Evolutionary conservation across 2,113 vertebrate species (phyloP).

Genomic region (Acrocephalus arundinaceus): DNA sequence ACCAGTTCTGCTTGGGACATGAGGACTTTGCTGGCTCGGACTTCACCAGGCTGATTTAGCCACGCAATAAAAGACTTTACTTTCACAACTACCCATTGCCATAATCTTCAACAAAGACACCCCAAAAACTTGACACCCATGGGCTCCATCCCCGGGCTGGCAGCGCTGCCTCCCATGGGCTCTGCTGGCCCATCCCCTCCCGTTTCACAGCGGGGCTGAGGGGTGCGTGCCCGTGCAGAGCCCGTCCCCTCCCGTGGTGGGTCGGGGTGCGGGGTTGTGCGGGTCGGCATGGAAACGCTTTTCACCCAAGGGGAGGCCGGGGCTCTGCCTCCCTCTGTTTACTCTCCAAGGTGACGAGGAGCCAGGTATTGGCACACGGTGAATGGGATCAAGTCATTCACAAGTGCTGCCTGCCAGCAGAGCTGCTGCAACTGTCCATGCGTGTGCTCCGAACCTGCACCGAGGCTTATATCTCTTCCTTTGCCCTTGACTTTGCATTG

Average conservation of each 20-base stretch:
- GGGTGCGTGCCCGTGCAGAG: background rate
- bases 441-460: background rate
- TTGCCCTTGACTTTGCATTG: background rate
- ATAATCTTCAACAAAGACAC: background rate
- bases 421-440: background rate
- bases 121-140: background rate
- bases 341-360: slow-evolving; percentile 53
- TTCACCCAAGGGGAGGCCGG: background rate
- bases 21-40: background rate
- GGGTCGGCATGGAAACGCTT: background rate
- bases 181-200: background rate
- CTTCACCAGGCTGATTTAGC: background rate
- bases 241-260: background rate
- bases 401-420: slow-evolving; percentile 53
- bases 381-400: slow-evolving; percentile 42
- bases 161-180: fast-evolving
- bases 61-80: background rate
- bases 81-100: background rate
- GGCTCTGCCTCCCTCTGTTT: slow-evolving; percentile 47
- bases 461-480: background rate
- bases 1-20: background rate
- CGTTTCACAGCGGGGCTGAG: background rate
- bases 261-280: background rate
- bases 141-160: background rate
- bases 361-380: slow-evolving; percentile 6